Base-by-base conservation (phyloP, 2,797 vertebrate species). In the Spheniscus humboldti region DNA sequence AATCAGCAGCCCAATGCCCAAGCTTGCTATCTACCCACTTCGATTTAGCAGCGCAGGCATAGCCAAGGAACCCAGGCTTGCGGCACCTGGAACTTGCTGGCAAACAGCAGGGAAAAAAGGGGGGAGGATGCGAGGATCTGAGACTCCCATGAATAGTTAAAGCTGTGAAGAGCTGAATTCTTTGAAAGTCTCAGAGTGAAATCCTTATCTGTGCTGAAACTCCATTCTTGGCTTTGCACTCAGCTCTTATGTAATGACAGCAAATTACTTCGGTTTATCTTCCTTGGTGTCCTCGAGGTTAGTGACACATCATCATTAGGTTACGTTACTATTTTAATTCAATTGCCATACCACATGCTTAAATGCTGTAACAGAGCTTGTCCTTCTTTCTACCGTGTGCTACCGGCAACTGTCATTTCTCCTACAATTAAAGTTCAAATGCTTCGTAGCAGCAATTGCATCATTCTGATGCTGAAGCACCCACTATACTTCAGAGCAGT, bases 271-370 rank as follows among this genome's bases (percentile, higher is more conserved):
- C 67, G 69, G 76, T 94, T 94, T 91, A 67, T 91, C 64, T 88
- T 67, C 81, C 55, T 52, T 18, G 16, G 66, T 91, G 75, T 94
- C 86, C 91, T 93, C 68, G 27, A 97, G 92, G 94, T 91, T 87
- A 80, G 75, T 97, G 91, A 97, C 95, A 96, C 91, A 96, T 87
- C 88, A 83, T 45, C 74, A 86, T 88, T 48, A 72, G 68, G 68
- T 92, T 86, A 85, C 20, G 0, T 85, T 95, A 80, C 85, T 95
- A 80, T 91, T 94, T 96, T 86, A 88, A 86, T 64, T 88, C 72
- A 62, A 62, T 20, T 63, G 74, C 78, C 56, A 47, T 53, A 74
- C 22, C 74, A 81, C 72, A 73, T 75, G 62, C 33, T 84, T 82
- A 52, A 79, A 47, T 45, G 72, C 78, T 74, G 45, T 56, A 80